Conservation (phyloP, 2,888 invertebrate genomes). For the Melanophora roralis region DNA sequence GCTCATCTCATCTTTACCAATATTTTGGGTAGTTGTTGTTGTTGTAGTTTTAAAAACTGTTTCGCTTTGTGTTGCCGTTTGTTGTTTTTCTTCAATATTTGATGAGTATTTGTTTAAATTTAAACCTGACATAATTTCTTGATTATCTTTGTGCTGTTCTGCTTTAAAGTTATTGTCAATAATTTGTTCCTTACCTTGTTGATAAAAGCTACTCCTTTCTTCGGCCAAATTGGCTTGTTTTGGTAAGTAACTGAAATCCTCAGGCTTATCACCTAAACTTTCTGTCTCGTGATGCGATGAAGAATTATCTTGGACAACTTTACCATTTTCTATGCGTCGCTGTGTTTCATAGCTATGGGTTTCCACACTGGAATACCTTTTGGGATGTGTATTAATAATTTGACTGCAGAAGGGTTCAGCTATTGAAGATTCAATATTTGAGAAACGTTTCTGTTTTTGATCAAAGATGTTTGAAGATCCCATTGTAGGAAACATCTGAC, state of each 20-base stretch:
- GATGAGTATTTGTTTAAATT: conserved; percentile 72
- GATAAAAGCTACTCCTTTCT: conserved; percentile 5
- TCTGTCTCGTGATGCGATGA: conserved; percentile 69
- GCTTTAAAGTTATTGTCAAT: not conserved
- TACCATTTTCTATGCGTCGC: conserved; percentile 75
- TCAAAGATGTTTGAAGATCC: conserved; percentile 71
- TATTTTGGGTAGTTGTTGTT: conserved; percentile 37
- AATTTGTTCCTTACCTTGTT: conserved; percentile 1
- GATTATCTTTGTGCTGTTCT: conserved; percentile 59
- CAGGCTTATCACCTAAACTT: conserved; percentile 66
- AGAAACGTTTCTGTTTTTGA: conserved; percentile 72
- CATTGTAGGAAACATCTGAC: conserved; percentile 71
- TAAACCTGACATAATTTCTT: conserved; percentile 74
- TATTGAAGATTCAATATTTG: conserved; percentile 71
- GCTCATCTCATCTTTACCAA: conserved; percentile 31
- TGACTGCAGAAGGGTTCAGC: conserved; percentile 63
- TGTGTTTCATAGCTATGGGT: conserved; percentile 72
- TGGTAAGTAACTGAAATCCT: conserved; percentile 36
- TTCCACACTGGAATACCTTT: conserved; percentile 76
- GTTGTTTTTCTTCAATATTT: conserved; percentile 38
- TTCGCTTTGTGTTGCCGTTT: not conserved
- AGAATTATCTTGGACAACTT: conserved; percentile 72
- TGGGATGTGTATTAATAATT: conserved; percentile 67
- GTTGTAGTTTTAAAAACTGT: conserved; percentile 41
- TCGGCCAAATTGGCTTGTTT: not conserved